Base-by-base conservation (phyloP, 1,140 invertebrate genomes). In the Bemisia tabaci region DNA sequence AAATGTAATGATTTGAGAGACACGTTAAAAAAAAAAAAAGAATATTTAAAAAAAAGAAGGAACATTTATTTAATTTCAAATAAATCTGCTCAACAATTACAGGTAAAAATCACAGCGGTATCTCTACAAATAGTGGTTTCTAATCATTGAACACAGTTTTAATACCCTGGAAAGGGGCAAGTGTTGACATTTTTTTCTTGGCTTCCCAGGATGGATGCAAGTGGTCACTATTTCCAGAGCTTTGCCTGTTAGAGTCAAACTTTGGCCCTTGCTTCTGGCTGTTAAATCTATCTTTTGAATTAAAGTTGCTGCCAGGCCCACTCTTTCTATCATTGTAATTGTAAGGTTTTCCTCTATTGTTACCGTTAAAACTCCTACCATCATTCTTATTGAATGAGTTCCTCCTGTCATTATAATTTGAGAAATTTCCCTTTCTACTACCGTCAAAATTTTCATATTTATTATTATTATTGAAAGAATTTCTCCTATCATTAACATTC, bases 151-250 rank as follows among this genome's bases (percentile, higher is more conserved):
- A 80, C 26, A 77, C 74, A 71, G 77, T 78, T 70, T 80, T 80
- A 73, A 79, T 79, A 67, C 79, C 79, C 73, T 78, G 70, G 67
- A 77, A 79, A 60, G 77, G 76, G 70, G 78, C 71, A 63, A 80
- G 77, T 66, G 74, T 73, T 24, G 77, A 77, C 67, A 77, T 73
- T 65, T 76, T 74, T 62, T 79, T 83, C 70, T 84, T 84, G 2
- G 83, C 83, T 73, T 82, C 79, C 83, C 83, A 84, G 12, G 83
- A 84, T 1, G 83, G 82, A 78, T 84, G 83, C 67, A 83, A 71
- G 74, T 48, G 5, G 17, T 48, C 33, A 48, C 17, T 48, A 48
- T 17, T 48, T 9, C 33, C 17, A 48, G 17, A 48, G 17, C 17
- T 17, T 48, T 48, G 33, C 17, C 79, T 80, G 69, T 81, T 78